Evolutionary conservation across 2,888 invertebrate species (phyloP), one percentile per base, ranked within the genome.

Genomic region (Ryuthela nishihirai): DNA sequence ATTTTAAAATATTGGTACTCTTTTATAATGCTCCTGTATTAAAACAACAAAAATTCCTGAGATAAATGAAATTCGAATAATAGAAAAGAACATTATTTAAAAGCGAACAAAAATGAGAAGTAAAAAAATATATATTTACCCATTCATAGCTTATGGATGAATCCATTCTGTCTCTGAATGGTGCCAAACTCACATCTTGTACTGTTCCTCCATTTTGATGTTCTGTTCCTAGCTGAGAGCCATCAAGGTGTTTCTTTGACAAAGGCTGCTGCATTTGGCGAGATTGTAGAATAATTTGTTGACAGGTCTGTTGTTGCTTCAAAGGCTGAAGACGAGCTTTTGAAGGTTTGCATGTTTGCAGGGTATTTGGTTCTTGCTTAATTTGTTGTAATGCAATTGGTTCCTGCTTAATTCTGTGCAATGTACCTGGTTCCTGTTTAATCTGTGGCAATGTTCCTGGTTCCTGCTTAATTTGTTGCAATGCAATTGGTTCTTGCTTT

Each of bases 111-210:
- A 29, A 45, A 48, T 15, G 10, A 49, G 24, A 26, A 17, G 12
- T 32, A 21, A 25, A 24, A 21, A 45, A 29, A 47, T 17, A 17
- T 24, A 17, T 25, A 72, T 75, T 73, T 72, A 81, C 82, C 91
- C 91, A 91, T 71, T 91, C 90, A 69, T 63, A 59, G 36, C 39
- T 63, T 40, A 59, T 62, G 23, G 62, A 56, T 5, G 47, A 43
- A 32, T 63, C 54, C 38, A 45, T 48, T 43, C 52, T 41, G 32
- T 65, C 65, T 20, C 53, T 20, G 25, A 59, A 54, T 20, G 59
- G 59, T 23, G 49, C 23, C 15, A 54, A 23, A 20, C 52, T 26
- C 17, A 46, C 18, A 39, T 59, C 59, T 23, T 4, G 12, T 18
- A 45, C 15, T 34, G 44, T 45, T 24, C 24, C 25, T 36, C 17